Base-by-base conservation (phyloP, 2,888 invertebrate species). In the Syrphus vitripennis region DNA sequence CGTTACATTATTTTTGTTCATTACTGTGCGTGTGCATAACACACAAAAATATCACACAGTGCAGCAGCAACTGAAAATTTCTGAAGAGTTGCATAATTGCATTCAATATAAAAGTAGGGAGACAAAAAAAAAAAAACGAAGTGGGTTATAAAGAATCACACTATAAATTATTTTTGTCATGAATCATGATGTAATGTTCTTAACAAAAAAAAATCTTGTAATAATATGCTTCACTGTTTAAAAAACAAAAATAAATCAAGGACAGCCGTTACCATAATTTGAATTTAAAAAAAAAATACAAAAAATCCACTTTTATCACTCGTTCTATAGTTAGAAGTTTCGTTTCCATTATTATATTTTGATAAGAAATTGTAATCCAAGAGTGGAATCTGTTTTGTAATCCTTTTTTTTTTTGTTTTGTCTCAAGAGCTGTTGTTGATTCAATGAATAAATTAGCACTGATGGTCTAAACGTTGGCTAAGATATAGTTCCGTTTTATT, bases 381-480 rank as follows among this genome's bases (percentile, higher is more conserved):
- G 21, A 29, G 24, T 21, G 37, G 50, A 45, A 19, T 71, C 7
- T 81, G 65, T 67, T 42, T 37, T 65, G n/a, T 69, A 65, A 55
- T 55, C 50, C 19, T 63, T 78, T 31, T 42, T 53, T 6, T 55
- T 74, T 21, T 16, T 29, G 26, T 4, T 42, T 45, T 87, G 70
- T 87, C 65, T 80, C 63, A 63, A 69, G 80, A 87, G 88, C 78
- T 90, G 92, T 91, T 92, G 91, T 90, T 91, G 90, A 90, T 90
- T 90, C 92, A 91, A 90, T 91, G 92, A 90, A 91, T 91, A 92
- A 92, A 92, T 92, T 91, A 92, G 91, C 92, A 92, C 92, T 91
- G 92, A 91, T 90, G 90, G 89, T 89, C 90, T 89, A 88, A 89
- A 83, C 65, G 77, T 42, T 82, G 48, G 77, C 81, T 63, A 67